These are phyloP conservation scores for Pheosia gnoma DNA, from an alignment of 2,888 invertebrate species.

Conservation along the genomic window DNA sequence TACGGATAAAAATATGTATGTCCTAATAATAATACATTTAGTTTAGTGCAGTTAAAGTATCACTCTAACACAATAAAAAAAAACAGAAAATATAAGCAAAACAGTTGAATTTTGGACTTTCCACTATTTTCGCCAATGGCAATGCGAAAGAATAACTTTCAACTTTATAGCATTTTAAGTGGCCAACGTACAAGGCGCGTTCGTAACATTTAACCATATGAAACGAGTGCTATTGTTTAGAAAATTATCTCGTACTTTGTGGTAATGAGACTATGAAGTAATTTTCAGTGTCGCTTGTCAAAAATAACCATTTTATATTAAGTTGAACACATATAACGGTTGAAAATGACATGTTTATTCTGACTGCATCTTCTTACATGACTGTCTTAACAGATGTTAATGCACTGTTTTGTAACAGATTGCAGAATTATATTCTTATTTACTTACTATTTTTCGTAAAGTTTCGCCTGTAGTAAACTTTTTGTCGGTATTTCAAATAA, in stretches of 20 bases:
- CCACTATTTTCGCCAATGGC: background rate
- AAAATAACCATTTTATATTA: background rate
- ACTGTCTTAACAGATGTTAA: background rate
- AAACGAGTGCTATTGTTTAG: background rate
- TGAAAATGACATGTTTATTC: no score
- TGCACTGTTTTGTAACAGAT: background rate
- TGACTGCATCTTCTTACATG: no score
- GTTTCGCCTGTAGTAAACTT: no score
- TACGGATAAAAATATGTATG: no score
- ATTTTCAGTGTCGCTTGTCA: background rate
- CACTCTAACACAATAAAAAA: no score
- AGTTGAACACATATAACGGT: no score
- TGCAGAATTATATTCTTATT: no score
- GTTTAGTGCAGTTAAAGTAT: no score
- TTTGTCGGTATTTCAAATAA: no score
- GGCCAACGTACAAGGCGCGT: background rate
- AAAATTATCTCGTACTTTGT: background rate
- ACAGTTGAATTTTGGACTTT: background rate
- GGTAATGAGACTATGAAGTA: background rate
- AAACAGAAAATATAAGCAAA: no score
- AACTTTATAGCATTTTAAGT: conserved; percentile 6
- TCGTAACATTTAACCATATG: background rate
- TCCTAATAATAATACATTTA: no score
- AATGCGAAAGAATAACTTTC: background rate
- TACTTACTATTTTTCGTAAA: no score